Conservation (phyloP, 1,140 invertebrate genomes). For the Heliconius nattereri region DNA sequence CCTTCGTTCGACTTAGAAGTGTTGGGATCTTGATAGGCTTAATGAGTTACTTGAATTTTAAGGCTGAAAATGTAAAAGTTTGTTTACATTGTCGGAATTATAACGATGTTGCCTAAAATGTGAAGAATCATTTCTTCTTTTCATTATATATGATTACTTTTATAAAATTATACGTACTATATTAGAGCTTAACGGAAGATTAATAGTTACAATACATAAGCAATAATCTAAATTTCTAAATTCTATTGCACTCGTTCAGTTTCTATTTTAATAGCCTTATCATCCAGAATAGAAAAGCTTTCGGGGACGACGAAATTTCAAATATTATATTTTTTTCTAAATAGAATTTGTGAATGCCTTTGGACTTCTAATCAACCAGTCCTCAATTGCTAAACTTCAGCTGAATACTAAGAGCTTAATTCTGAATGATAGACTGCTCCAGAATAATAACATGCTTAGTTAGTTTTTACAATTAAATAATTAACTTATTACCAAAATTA, state of each 20-base stretch:
- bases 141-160: too few species aligned
- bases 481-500: not conserved
- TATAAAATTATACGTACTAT: too few species aligned
- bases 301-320: not conserved
- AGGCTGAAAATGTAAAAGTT: not conserved
- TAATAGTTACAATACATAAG: not conserved
- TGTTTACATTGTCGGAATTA: not conserved
- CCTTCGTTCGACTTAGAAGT: conserved; percentile 3
- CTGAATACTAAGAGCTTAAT: conserved; percentile 9
- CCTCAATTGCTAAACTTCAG: not conserved
- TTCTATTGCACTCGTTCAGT: not conserved
- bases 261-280: too few species aligned
- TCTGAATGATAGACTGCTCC: not conserved
- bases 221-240: not conserved
- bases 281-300: not conserved
- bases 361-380: not conserved
- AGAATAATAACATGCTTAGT: not conserved
- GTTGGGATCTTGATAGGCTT: not conserved
- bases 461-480: not conserved
- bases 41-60: not conserved
- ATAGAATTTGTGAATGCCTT: not conserved
- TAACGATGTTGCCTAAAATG: too few species aligned
- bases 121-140: too few species aligned
- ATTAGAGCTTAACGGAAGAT: too few species aligned
- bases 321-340: not conserved